phyloP scores from a whole-genome alignment of 2,797 vertebrate species.

The Aldrovandia affinis region DNA sequence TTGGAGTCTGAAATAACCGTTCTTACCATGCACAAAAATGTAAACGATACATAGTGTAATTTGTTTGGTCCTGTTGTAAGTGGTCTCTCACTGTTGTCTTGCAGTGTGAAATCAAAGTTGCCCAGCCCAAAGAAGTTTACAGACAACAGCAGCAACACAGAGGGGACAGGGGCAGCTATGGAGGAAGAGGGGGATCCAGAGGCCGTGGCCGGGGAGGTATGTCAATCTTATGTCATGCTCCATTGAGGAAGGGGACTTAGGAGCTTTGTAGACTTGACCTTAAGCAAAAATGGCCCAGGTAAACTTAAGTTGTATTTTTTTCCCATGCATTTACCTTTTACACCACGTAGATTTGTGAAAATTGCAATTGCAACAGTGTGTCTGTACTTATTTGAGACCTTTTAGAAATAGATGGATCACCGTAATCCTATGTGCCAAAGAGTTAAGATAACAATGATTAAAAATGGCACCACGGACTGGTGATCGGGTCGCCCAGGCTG shows the following conservation, averaged over 20 bases:
- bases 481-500: too few relatives aligned
- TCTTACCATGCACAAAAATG: background rate
- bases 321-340: background rate
- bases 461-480: too few relatives aligned
- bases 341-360: too few relatives aligned
- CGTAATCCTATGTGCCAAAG: background rate
- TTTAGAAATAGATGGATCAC: background rate
- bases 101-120: constrained; percentile 89
- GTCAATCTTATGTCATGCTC: background rate
- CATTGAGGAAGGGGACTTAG: background rate
- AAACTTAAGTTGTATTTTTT: too few relatives aligned
- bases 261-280: background rate
- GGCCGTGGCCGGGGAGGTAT: constrained; percentile 79
- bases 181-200: constrained; percentile 73
- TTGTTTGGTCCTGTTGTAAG: background rate
- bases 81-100: constrained; percentile 12
- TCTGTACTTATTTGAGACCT: too few relatives aligned
- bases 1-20: background rate
- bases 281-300: too few relatives aligned
- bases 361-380: too few relatives aligned
- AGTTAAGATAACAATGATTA: background rate
- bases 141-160: constrained; percentile 85
- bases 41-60: background rate
- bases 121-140: constrained; percentile 88
- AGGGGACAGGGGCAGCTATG: constrained; percentile 73